Evolutionary conservation across 2,113 vertebrate species (phyloP), one percentile per base, ranked within the genome.

Genomic region (Tupaia tana): DNA sequence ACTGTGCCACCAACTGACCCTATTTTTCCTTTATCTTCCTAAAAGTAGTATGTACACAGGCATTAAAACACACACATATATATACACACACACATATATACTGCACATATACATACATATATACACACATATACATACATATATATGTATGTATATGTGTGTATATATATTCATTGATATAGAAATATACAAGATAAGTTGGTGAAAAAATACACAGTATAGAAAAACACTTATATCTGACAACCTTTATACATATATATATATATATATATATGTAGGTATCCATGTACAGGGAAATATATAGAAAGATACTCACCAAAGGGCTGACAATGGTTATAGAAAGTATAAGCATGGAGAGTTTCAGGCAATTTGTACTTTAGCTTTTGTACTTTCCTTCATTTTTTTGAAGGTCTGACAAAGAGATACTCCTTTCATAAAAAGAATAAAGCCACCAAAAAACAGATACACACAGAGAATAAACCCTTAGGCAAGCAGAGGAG

Each of bases 121-220:
- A 74, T 43, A 90, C 75, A 71, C n/a, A 93, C 80, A 93, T 29
- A 77, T 56, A 77, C 31, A 92, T 77, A 25, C 56, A 54, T 59
- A 5, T 70, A 71, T 31, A 75, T 71, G 52, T 63, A n/a, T n/a
- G n/a, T 1, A 29, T 19, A 7, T 31, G 2, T 54, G 6, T 59
- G 7, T 54, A 19, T 59, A 24, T 70, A 74, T 43, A 90, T 81
- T 77, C 25, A 93, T 84, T 75, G 54, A 93, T 29, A 77, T 61
- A 77, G 52, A 92, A 85, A 25, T 61, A 54, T 59, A 94, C 79
- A 88, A 86, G 31, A 95, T 91, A 85, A 24, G 75, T 82, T 83
- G 87, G 43, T 92, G 43, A 94, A 96, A 96, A 89, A 93, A 78
- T 90, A 86, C 81, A 96, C 34, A 90, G 3, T 81, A 86, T 87